Evolutionary conservation across 2,797 vertebrate species (phyloP).

Genomic region (Basileuterus tristriatus): DNA sequence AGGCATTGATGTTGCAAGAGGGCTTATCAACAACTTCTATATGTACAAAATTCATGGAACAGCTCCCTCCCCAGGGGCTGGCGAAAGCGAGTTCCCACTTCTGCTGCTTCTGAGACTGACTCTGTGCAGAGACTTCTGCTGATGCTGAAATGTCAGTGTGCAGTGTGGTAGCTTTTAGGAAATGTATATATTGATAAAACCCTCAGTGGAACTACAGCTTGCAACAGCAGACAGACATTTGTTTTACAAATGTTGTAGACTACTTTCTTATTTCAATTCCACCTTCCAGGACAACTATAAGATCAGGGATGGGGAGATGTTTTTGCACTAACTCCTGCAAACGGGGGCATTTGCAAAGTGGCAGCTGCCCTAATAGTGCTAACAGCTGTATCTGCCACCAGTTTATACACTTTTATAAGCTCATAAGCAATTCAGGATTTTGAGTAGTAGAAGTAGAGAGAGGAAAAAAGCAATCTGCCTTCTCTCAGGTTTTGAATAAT

Average conservation of each 20-base stretch:
- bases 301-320: not conserved
- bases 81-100: slow-evolving; percentile 35
- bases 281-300: not conserved
- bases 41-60: slow-evolving; percentile 51
- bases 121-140: not conserved
- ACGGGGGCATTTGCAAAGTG: not conserved
- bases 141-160: not conserved
- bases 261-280: not conserved
- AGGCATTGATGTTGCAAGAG: slow-evolving; percentile 65
- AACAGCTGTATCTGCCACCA: not conserved
- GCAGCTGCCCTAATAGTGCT: not conserved
- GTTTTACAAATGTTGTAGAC: not conserved
- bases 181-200: not conserved
- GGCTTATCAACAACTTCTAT: slow-evolving; percentile 67
- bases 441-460: not conserved
- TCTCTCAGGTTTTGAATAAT: not conserved
- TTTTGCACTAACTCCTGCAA: not conserved
- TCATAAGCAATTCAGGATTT: not conserved
- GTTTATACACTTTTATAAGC: not conserved
- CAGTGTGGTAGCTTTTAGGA: not conserved
- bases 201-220: not conserved
- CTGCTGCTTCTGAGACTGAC: slow-evolving; percentile 30
- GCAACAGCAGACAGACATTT: not conserved
- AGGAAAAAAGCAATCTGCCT: not conserved
- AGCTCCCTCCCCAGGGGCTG: not conserved